phyloP scores from a whole-genome alignment of 2,888 invertebrate genomes.

The Acanthacorydalis orientalis region DNA sequence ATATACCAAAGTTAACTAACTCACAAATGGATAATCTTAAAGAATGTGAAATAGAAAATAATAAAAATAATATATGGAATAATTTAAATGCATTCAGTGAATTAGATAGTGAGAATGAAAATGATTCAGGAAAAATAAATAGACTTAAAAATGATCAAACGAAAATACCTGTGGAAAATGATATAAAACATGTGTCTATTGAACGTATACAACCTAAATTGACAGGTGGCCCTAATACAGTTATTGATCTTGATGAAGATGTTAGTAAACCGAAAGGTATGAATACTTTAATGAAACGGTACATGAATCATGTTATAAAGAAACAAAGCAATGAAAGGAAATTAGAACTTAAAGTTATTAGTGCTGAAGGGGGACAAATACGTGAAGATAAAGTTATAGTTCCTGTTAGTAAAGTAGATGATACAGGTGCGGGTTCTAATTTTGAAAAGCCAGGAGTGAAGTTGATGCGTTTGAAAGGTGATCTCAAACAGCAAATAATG shows the following conservation, averaged over 20 bases:
- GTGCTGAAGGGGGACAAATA: constrained; percentile 27
- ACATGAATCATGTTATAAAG: constrained; percentile 46
- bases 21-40: not conserved
- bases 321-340: constrained; percentile 16
- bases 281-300: constrained; percentile 49
- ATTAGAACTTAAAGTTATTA: constrained; percentile 17
- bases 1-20: not conserved
- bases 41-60: not conserved
- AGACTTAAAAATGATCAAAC: constrained; percentile 7
- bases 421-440: constrained; percentile 14
- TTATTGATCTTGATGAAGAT: constrained; percentile 44
- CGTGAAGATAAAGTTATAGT: constrained; percentile 24
- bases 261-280: constrained; percentile 14
- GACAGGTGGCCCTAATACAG: constrained; percentile 31
- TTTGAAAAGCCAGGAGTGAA: constrained; percentile 51
- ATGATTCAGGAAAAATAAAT: constrained; percentile 6
- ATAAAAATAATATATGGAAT: not conserved
- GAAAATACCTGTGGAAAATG: not conserved
- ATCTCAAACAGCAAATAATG: constrained; percentile 53
- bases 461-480: constrained; percentile 48
- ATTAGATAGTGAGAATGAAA: constrained; percentile 6
- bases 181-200: not conserved
- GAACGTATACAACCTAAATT: constrained; percentile 29
- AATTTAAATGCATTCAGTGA: constrained; percentile 6
- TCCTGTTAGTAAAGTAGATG: constrained; percentile 20